phyloP scores from a whole-genome alignment of 2,797 vertebrate genomes.

The Pipistrellus pipistrellus region DNA sequence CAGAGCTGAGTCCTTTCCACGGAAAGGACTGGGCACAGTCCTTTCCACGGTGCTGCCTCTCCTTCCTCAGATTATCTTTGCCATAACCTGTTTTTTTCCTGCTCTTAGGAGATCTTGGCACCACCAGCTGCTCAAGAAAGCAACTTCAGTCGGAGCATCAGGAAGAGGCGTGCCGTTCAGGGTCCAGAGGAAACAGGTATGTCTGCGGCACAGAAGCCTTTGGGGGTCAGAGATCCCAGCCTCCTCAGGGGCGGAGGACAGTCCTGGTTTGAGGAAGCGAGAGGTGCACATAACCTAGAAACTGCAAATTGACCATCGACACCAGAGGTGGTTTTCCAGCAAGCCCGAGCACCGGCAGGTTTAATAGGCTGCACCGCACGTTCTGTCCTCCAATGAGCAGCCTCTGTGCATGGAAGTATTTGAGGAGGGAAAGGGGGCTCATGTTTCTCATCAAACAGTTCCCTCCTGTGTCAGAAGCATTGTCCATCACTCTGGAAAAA shows the following conservation, averaged over 20 bases:
- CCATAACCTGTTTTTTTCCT: constrained; percentile 52
- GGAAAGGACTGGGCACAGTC: neutral
- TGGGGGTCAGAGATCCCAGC: neutral
- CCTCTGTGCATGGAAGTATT: neutral
- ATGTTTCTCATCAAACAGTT: neutral
- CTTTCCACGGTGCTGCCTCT: neutral
- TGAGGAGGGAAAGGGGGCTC: too few species aligned
- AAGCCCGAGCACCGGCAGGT: neutral
- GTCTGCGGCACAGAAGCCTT: neutral
- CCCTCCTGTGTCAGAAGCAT: neutral
- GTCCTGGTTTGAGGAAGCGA: rapidly evolving
- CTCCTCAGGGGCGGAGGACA: neutral
- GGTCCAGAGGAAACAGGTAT: constrained; percentile 85
- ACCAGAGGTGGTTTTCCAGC: neutral
- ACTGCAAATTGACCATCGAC: neutral
- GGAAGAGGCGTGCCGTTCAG: constrained; percentile 76
- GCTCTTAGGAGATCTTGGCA: constrained; percentile 71
- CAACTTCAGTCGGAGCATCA: constrained; percentile 64
- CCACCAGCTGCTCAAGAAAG: constrained; percentile 19
- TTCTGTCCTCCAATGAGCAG: neutral
- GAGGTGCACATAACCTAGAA: neutral
- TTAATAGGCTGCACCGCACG: neutral
- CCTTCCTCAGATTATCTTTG: neutral
- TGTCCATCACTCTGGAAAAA: neutral
- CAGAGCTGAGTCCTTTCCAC: neutral